phyloP scores from a whole-genome alignment of 2,888 invertebrate genomes.

The Spicauda simplicius region DNA sequence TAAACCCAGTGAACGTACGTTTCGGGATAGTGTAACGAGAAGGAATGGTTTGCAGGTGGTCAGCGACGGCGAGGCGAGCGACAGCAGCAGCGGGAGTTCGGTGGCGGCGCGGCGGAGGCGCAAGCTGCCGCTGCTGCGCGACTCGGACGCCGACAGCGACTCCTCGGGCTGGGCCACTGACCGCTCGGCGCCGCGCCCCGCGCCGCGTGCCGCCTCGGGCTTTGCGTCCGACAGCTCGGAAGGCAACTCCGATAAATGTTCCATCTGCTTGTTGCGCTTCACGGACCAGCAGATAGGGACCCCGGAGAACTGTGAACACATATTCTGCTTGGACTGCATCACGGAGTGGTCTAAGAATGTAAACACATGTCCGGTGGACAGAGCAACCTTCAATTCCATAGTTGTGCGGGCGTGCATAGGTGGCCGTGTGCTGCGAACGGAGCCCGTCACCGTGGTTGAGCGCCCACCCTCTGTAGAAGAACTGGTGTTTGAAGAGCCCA shows the following conservation, averaged over 20 bases:
- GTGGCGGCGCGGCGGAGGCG: constrained; percentile 64
- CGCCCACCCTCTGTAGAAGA: constrained; percentile 80
- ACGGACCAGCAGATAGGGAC: constrained; percentile 91
- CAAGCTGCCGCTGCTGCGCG: constrained; percentile 62
- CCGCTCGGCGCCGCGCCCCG: constrained; percentile 44
- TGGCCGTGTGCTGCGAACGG: constrained; percentile 87
- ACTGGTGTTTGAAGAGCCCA: constrained; percentile 86
- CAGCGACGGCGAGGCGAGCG: constrained; percentile 75
- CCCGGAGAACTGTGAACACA: constrained; percentile 94
- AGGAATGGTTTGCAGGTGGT: constrained; percentile 69
- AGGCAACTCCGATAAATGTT: constrained; percentile 92
- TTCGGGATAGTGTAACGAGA: constrained; percentile 17
- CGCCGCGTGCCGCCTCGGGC: constrained; percentile 57
- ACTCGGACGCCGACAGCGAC: constrained; percentile 71
- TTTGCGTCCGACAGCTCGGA: constrained; percentile 87
- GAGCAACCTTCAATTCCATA: constrained; percentile 91
- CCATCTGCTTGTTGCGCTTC: constrained; percentile 94
- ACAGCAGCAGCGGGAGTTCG: constrained; percentile 74
- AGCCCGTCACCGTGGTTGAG: constrained; percentile 85
- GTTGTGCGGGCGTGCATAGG: constrained; percentile 88
- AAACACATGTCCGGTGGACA: constrained; percentile 97
- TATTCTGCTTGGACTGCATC: constrained; percentile 95
- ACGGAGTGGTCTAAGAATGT: constrained; percentile 98
- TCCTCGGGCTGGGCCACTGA: constrained; percentile 63
- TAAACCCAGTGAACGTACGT: background rate